These are phyloP conservation scores for Crocidura indochinensis DNA, from an alignment of 2,797 vertebrate species.

Conservation along the genomic window DNA sequence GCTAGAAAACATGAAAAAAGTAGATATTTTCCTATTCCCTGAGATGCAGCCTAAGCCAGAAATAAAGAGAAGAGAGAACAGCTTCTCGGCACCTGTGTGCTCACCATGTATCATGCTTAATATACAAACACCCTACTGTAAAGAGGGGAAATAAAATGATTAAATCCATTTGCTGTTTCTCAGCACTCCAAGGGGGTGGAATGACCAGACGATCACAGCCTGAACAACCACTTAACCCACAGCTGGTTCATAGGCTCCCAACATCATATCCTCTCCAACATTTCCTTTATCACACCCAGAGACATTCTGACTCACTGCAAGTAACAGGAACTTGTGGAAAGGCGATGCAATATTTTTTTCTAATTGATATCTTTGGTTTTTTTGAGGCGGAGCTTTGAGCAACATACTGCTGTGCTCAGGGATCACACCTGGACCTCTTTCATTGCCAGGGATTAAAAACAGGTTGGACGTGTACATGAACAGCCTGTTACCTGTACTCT, in stretches of 20 bases:
- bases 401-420: no score
- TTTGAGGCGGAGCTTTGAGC: no score
- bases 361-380: neutral
- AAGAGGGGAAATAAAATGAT: conserved; percentile 34
- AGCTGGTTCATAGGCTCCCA: neutral
- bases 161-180: neutral
- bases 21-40: neutral
- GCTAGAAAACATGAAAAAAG: no score
- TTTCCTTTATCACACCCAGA: conserved; percentile 53
- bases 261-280: neutral
- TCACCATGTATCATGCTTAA: neutral
- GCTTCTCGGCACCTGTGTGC: no score
- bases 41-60: neutral
- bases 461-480: no score
- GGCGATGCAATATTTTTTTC: neutral
- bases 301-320: conserved; percentile 31
- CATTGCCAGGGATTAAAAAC: no score
- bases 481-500: no score
- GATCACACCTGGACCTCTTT: no score
- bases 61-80: neutral
- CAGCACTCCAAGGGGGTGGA: neutral
- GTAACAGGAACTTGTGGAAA: neutral
- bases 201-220: neutral
- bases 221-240: no score
- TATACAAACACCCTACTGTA: neutral